Evolutionary conservation across 2,888 invertebrate species (phyloP).

Genomic region (Galeopsomyia nigrocyanea): DNA sequence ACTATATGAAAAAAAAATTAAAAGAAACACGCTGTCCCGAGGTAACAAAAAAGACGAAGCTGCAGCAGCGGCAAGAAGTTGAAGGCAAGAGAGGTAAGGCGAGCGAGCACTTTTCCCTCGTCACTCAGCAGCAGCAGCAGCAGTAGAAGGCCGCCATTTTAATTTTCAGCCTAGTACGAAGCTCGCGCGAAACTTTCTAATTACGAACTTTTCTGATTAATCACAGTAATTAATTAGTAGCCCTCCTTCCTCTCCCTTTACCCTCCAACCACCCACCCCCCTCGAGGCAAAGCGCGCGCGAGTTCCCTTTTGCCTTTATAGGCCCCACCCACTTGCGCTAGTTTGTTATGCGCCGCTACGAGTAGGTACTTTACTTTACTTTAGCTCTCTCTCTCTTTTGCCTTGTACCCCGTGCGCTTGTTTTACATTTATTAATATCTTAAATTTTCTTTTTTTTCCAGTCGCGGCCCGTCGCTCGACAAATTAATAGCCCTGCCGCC

Average conservation of each 20-base stretch:
- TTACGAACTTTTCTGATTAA: constrained; percentile 75
- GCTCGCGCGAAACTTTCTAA: constrained; percentile 73
- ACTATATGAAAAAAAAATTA: constrained; percentile 3
- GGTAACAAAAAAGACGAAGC: constrained; percentile 16
- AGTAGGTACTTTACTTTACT: background rate
- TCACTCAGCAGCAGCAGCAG: background rate
- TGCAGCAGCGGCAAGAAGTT: constrained; percentile 19
- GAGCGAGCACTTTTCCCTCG: constrained; percentile 29
- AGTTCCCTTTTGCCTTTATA: constrained; percentile 7
- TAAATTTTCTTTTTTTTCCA: constrained; percentile 17
- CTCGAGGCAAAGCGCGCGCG: constrained; percentile 25
- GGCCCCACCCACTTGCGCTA: background rate
- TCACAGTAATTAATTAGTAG: constrained; percentile 74
- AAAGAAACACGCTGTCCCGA: background rate
- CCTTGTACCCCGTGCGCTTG: background rate
- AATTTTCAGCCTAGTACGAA: constrained; percentile 63
- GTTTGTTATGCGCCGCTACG: constrained; percentile 42
- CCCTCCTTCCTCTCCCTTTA: constrained; percentile 47
- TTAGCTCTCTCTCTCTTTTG: constrained; percentile 8
- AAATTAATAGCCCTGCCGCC: constrained; percentile 5
- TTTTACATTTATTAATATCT: constrained; percentile 43
- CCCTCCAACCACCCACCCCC: too few species aligned
- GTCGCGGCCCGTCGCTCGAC: constrained; percentile 1
- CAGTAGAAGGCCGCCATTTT: constrained; percentile 65
- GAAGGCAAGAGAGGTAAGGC: constrained; percentile 27